phyloP scores from a whole-genome alignment of 2,888 invertebrate genomes.

The Calameuta pallipes region DNA sequence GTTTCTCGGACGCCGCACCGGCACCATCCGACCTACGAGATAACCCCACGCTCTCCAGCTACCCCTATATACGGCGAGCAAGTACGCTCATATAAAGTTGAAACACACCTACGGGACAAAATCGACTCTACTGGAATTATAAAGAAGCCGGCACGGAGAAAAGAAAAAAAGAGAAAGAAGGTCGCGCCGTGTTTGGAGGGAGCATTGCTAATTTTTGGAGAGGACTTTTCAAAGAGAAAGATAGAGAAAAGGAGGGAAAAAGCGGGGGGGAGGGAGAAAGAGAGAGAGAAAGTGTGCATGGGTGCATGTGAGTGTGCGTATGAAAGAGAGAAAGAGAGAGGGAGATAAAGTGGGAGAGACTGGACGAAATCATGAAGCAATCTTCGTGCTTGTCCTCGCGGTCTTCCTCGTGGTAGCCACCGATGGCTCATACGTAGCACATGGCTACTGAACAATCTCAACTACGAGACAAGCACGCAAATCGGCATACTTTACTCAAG shows the following conservation, averaged over 20 bases:
- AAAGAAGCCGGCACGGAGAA: neutral
- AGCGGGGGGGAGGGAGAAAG: conserved; percentile 8
- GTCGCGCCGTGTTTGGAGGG: neutral
- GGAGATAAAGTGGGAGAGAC: neutral
- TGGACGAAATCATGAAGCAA: neutral
- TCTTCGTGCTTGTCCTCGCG: neutral
- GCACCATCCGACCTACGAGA: conserved; percentile 60
- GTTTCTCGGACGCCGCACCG: conserved; percentile 65
- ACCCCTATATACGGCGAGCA: conserved; percentile 20
- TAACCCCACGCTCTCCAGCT: conserved; percentile 41
- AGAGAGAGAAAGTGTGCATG: conserved; percentile 13
- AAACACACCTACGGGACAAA: neutral
- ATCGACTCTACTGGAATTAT: neutral
- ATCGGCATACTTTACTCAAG: neutral
- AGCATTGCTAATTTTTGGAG: conserved; percentile 4
- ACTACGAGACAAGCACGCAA: neutral
- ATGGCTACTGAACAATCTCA: neutral
- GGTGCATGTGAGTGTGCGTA: conserved; percentile 3
- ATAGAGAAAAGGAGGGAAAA: conserved; percentile 12
- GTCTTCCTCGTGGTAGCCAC: neutral
- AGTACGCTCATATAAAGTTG: neutral
- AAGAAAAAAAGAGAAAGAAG: neutral
- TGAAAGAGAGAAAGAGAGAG: neutral
- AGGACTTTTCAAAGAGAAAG: neutral
- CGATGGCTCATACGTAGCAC: neutral